phyloP scores from a whole-genome alignment of 2,888 invertebrate genomes.

The Campoplex nolae region DNA sequence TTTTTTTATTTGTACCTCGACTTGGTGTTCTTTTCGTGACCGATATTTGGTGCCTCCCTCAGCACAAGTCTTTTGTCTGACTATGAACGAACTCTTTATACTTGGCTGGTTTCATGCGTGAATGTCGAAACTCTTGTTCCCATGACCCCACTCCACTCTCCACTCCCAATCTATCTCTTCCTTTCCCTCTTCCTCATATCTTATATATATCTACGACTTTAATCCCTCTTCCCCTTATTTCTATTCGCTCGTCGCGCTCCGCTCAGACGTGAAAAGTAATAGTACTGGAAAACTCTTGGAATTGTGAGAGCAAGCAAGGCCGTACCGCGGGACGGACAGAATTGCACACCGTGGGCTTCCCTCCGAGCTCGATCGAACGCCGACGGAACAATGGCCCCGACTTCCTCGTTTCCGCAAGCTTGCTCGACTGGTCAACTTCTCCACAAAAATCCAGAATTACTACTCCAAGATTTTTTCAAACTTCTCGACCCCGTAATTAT shows the following conservation, averaged over 20 bases:
- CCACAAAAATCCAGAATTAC: slow-evolving; percentile 46
- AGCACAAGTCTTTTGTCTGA: slow-evolving; percentile 59
- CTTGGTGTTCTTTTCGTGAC: slow-evolving; percentile 42
- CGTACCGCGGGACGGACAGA: slow-evolving; percentile 8
- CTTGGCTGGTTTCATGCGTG: slow-evolving; percentile 58
- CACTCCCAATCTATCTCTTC: slow-evolving; percentile 10
- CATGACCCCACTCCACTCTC: slow-evolving; percentile 22
- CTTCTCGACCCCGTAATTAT: slow-evolving; percentile 40
- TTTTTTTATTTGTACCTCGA: slow-evolving; percentile 8
- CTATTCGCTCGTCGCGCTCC: slow-evolving; percentile 36
- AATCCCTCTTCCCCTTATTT: slow-evolving; percentile 25
- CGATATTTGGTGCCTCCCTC: slow-evolving; percentile 54
- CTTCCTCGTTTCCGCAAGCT: slow-evolving; percentile 19
- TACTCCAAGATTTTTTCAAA: slow-evolving; percentile 20
- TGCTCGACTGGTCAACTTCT: slow-evolving; percentile 27
- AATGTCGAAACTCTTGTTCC: slow-evolving; percentile 34
- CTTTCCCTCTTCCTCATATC: slow-evolving; percentile 1
- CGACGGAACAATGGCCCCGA: slow-evolving; percentile 57
- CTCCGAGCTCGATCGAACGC: slow-evolving; percentile 72
- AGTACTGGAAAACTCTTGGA: slow-evolving; percentile 60
- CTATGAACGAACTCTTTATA: slow-evolving; percentile 59
- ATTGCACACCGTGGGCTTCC: slow-evolving; percentile 70
- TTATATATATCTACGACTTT: slow-evolving; percentile 20
- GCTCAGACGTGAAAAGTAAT: slow-evolving; percentile 62
- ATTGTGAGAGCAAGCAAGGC: slow-evolving; percentile 67